These are phyloP conservation scores for Meganola albula DNA, from an alignment of 2,888 invertebrate species.

Conservation along the genomic window DNA sequence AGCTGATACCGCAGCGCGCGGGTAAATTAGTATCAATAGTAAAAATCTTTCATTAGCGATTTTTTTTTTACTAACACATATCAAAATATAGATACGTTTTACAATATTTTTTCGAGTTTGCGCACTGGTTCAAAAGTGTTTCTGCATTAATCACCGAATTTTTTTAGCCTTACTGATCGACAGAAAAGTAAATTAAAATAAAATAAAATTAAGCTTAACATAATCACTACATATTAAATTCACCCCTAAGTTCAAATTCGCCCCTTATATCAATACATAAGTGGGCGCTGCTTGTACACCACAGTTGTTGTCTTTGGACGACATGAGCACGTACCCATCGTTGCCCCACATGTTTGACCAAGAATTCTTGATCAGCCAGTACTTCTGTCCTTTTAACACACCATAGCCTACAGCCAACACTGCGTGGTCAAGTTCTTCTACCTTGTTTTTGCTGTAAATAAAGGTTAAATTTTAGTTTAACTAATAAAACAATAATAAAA, in stretches of 20 bases:
- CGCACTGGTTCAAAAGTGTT: no score
- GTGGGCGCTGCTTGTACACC: conserved; percentile 93
- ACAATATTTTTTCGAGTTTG: no score
- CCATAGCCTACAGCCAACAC: conserved; percentile 97
- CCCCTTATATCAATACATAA: conserved; percentile 82
- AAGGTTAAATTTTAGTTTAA: conserved; percentile 2
- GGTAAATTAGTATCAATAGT: no score
- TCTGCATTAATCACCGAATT: no score
- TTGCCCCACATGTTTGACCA: conserved; percentile 99
- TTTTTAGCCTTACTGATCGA: no score
- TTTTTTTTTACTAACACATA: no score
- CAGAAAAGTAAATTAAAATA: conserved; percentile 1
- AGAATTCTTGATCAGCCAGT: conserved; percentile 97
- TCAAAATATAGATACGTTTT: no score
- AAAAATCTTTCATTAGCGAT: no score
- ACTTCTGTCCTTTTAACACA: conserved; percentile 86
- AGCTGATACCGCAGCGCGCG: no score
- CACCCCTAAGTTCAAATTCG: conserved; percentile 1
- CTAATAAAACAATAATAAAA: no score
- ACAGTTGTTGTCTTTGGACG: conserved; percentile 93
- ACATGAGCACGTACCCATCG: conserved; percentile 96
- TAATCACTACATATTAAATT: neutral
- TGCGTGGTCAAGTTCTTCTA: conserved; percentile 91
- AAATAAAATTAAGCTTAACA: conserved; percentile 1
- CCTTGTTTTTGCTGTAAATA: conserved; percentile 81